Conservation (phyloP, 2,888 invertebrate genomes). For the Agrilus mali region DNA sequence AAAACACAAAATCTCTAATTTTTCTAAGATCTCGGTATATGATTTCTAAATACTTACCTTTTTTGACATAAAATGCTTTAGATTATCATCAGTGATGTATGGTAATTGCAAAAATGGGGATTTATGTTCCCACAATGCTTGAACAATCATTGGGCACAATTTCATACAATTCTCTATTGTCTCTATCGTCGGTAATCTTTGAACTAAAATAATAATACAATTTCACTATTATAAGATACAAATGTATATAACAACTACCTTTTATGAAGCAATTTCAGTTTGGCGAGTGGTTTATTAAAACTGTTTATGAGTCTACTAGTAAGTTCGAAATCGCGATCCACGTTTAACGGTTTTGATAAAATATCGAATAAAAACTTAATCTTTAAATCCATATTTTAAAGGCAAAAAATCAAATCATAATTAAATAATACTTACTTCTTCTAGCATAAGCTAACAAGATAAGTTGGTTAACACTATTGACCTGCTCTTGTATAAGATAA, state of each 20-base stretch:
- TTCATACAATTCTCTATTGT: constrained; percentile 98
- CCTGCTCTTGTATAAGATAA: constrained; percentile 93
- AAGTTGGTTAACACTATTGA: constrained; percentile 87
- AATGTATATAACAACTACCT: too few relatives aligned
- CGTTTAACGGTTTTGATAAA: too few relatives aligned
- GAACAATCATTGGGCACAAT: constrained; percentile 91
- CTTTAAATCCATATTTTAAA: constrained; percentile 5
- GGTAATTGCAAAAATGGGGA: constrained; percentile 90
- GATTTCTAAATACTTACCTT: constrained; percentile 37
- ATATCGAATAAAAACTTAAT: constrained; percentile 4
- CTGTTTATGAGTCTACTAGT: too few relatives aligned
- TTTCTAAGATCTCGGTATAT: too few relatives aligned
- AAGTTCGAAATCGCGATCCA: too few relatives aligned
- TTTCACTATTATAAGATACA: too few relatives aligned
- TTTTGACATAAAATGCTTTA: constrained; percentile 74
- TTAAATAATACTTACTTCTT: constrained; percentile 49
- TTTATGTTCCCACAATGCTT: constrained; percentile 92
- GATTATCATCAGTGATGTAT: constrained; percentile 81
- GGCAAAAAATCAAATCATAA: too few relatives aligned
- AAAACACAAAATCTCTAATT: neutral
- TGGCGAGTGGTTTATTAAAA: too few relatives aligned
- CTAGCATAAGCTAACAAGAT: constrained; percentile 83
- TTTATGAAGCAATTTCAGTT: too few relatives aligned
- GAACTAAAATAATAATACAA: constrained; percentile 42
- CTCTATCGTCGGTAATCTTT: constrained; percentile 74